phyloP scores from a whole-genome alignment of 2,797 vertebrate species.

The Acanthornis magna region DNA sequence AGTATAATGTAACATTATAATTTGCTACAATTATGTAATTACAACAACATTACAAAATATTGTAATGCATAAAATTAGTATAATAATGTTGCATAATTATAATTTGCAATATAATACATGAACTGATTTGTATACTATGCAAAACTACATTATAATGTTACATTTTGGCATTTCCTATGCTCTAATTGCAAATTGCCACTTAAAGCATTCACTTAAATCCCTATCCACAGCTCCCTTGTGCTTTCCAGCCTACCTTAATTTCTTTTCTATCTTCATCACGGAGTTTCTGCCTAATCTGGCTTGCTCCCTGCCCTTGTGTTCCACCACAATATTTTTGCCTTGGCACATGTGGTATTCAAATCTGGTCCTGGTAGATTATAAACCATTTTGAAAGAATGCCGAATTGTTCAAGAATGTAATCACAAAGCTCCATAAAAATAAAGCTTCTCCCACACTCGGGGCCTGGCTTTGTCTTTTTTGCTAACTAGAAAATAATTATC shows the following conservation, averaged over 20 bases:
- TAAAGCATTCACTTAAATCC: background rate
- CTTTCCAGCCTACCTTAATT: background rate
- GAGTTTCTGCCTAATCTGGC: background rate
- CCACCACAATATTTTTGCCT: background rate
- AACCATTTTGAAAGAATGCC: background rate
- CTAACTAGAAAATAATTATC: constrained; percentile 1
- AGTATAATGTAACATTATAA: background rate
- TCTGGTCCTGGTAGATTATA: background rate
- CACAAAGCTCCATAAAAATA: background rate
- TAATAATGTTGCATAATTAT: constrained; percentile 8
- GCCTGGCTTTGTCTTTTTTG: background rate
- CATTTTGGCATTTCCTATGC: background rate
- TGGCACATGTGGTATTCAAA: background rate
- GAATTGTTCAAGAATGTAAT: background rate
- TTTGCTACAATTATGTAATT: constrained; percentile 27
- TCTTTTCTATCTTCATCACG: background rate
- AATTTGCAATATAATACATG: background rate
- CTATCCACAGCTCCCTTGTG: background rate
- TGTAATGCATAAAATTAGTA: background rate
- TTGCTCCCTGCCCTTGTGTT: background rate
- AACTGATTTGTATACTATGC: background rate
- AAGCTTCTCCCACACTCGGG: background rate
- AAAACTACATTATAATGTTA: background rate
- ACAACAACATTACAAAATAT: constrained; percentile 12
- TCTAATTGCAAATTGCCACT: background rate